phyloP scores from a whole-genome alignment of 2,113 vertebrate genomes.

The Diadophis punctatus region DNA sequence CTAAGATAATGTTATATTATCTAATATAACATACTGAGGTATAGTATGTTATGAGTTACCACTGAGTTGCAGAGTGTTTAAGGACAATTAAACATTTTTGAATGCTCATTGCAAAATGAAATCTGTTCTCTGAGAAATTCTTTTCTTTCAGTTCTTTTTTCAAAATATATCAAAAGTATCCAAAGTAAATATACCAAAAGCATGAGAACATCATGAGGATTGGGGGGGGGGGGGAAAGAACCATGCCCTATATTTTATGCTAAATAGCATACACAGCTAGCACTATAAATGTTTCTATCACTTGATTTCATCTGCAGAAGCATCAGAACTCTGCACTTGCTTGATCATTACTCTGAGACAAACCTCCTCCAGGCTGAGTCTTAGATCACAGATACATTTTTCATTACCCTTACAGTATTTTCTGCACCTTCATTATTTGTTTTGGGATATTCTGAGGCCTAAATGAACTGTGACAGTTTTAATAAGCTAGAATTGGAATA shows the following conservation, averaged over 20 bases:
- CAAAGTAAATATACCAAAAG: neutral
- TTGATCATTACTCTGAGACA: neutral
- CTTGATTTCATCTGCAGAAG: neutral
- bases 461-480: neutral
- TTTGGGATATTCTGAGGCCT: neutral
- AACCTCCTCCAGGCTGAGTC: neutral
- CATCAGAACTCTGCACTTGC: neutral
- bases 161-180: neutral
- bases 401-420: neutral
- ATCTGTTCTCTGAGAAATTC: neutral
- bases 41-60: neutral
- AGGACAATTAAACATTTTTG: neutral
- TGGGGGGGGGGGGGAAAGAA: neutral
- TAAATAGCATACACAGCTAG: neutral
- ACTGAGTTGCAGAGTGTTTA: neutral
- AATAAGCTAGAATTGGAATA: neutral
- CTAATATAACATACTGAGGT: neutral
- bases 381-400: neutral
- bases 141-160: neutral
- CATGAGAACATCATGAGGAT: neutral
- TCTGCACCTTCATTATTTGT: neutral
- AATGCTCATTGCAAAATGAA: neutral
- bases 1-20: too few relatives aligned
- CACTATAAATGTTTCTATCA: neutral
- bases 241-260: neutral